These are phyloP conservation scores for Momotus momota DNA, from an alignment of 2,797 vertebrate genomes.

Conservation along the genomic window DNA sequence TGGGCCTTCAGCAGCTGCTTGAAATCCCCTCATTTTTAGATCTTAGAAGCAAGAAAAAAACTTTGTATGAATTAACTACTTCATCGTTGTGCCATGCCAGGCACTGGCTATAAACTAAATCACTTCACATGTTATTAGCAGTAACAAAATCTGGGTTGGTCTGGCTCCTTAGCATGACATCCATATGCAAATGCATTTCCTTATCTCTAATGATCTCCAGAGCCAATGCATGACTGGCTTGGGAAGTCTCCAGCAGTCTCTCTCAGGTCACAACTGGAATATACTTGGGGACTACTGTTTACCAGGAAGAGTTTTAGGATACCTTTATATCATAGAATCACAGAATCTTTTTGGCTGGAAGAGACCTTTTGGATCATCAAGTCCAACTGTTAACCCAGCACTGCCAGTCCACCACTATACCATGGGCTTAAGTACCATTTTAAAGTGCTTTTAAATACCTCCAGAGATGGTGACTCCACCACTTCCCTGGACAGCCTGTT, in stretches of 20 bases:
- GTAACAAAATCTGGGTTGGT: slow-evolving; percentile 44
- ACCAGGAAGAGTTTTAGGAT: slow-evolving; percentile 16
- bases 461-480: background rate
- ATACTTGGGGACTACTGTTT: background rate
- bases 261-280: slow-evolving; percentile 18
- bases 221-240: background rate
- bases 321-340: background rate
- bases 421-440: background rate
- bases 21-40: background rate
- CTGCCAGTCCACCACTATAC: background rate
- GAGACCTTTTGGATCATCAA: background rate
- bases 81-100: slow-evolving; percentile 30
- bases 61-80: slow-evolving; percentile 16
- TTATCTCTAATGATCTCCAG: background rate
- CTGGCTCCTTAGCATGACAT: slow-evolving; percentile 44
- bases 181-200: slow-evolving; percentile 53
- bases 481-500: background rate
- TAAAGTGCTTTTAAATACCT: background rate
- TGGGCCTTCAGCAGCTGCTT: background rate
- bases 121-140: slow-evolving; percentile 57
- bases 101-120: slow-evolving; percentile 39
- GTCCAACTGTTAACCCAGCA: background rate
- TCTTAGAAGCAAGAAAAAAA: background rate
- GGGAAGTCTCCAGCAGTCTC: background rate
- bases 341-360: background rate